These are phyloP conservation scores for Zenarchopterus dispar DNA, from an alignment of 2,797 vertebrate genomes.

Conservation along the genomic window DNA sequence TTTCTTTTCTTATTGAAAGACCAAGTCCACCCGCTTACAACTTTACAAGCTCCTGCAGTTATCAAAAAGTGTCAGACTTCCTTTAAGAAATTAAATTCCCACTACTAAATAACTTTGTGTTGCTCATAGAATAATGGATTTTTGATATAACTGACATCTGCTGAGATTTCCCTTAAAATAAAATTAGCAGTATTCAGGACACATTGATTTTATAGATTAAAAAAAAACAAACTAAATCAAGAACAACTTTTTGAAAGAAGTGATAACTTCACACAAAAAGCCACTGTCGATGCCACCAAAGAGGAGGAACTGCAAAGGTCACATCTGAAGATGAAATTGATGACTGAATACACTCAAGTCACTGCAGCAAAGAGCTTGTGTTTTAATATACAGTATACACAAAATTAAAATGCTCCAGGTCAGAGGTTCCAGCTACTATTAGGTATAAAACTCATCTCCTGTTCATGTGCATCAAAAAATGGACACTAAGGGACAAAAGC, in stretches of 20 bases:
- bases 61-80: constrained; percentile 30
- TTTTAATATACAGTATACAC: constrained; percentile 47
- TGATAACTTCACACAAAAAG: constrained; percentile 21
- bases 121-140: constrained; percentile 24
- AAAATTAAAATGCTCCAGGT: constrained; percentile 14
- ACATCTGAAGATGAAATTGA: constrained; percentile 45
- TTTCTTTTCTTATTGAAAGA: constrained; percentile 50
- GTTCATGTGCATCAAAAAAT: constrained; percentile 59
- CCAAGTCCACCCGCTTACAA: constrained; percentile 56
- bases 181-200: constrained; percentile 63
- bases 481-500: constrained; percentile 59
- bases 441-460: constrained; percentile 48
- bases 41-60: constrained; percentile 51
- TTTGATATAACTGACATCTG: too few species aligned
- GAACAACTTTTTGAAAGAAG: too few species aligned
- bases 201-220: constrained; percentile 53
- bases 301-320: constrained; percentile 58
- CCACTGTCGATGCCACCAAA: constrained; percentile 59
- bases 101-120: constrained; percentile 23
- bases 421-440: constrained; percentile 60
- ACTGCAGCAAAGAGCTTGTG: constrained; percentile 64
- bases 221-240: too few species aligned
- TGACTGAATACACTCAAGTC: constrained; percentile 59
- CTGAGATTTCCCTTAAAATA: constrained; percentile 41
- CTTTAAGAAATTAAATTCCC: constrained; percentile 39